Evolutionary conservation across 2,113 vertebrate genomes (phyloP).

Genomic region (Halcyon senegalensis): DNA sequence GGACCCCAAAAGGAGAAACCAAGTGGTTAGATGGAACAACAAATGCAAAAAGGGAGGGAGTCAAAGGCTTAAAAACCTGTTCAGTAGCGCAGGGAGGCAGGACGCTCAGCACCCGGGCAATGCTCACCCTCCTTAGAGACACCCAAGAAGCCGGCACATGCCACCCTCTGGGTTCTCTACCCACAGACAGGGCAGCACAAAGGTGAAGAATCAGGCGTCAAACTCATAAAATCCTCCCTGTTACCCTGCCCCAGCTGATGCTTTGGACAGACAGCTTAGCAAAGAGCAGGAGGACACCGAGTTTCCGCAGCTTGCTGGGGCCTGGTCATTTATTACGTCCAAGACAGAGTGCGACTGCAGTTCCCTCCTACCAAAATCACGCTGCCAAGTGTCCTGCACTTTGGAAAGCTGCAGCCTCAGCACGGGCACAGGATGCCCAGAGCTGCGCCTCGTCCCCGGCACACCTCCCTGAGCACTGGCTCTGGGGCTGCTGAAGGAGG

Average conservation of each 20-base stretch:
- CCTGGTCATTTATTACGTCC: not conserved
- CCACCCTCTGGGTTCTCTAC: not conserved
- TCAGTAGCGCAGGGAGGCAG: not conserved
- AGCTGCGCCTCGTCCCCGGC: not conserved
- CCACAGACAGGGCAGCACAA: not conserved
- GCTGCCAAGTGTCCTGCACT: not conserved
- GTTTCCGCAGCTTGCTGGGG: not conserved
- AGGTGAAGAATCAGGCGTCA: not conserved
- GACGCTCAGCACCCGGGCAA: not conserved
- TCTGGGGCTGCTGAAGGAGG: not conserved
- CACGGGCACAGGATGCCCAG: rapidly evolving
- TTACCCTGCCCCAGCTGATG: not conserved
- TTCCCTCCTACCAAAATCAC: not conserved
- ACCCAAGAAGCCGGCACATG: not conserved
- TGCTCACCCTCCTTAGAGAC: not conserved
- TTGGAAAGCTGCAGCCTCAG: not conserved
- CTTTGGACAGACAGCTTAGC: not conserved
- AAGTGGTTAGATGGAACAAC: not conserved
- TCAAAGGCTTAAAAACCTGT: not conserved
- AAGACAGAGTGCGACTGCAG: not conserved
- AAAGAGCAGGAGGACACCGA: not conserved
- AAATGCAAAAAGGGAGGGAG: not conserved
- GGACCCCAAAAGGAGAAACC: not conserved
- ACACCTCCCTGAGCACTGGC: not conserved
- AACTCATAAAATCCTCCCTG: rapidly evolving